Evolutionary conservation across 1,140 invertebrate species (phyloP).

Genomic region (Geopemphigus sp.): DNA sequence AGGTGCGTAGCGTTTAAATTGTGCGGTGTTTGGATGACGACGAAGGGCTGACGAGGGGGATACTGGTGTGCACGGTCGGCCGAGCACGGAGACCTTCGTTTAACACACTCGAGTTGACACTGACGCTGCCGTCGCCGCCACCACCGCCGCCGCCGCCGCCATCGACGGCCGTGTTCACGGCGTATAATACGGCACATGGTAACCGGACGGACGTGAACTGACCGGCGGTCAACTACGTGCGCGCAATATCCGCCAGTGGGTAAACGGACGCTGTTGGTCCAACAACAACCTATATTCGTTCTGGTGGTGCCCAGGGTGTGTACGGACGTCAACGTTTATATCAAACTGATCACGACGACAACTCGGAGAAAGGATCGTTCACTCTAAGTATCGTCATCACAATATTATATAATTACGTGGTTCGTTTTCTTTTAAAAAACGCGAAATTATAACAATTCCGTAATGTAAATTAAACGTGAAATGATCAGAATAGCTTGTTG

Average conservation of each 20-base stretch:
- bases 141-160: too few species aligned
- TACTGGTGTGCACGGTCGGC: constrained; percentile 22
- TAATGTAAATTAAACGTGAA: too few species aligned
- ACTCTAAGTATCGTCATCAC: too few species aligned
- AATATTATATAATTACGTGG: too few species aligned
- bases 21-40: not conserved
- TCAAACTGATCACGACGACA: too few species aligned
- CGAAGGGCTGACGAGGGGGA: not conserved
- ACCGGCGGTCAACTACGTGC: not conserved
- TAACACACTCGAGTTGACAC: constrained; percentile 31
- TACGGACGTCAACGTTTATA: too few species aligned
- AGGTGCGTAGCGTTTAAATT: too few species aligned
- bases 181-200: not conserved
- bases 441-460: too few species aligned
- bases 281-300: not conserved
- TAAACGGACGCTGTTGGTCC: not conserved
- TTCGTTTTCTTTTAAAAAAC: too few species aligned
- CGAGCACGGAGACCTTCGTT: constrained; percentile 40
- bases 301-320: too few species aligned
- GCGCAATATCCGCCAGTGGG: not conserved
- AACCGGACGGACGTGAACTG: not conserved
- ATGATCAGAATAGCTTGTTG: too few species aligned
- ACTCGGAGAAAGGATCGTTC: too few species aligned
- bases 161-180: not conserved
- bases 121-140: not conserved